Percentiles rank a stretch among this genome's conserved stretches.
Evolutionary conservation across 2,888 invertebrate species (phyloP).

Genomic region (Biston stratarius): DNA sequence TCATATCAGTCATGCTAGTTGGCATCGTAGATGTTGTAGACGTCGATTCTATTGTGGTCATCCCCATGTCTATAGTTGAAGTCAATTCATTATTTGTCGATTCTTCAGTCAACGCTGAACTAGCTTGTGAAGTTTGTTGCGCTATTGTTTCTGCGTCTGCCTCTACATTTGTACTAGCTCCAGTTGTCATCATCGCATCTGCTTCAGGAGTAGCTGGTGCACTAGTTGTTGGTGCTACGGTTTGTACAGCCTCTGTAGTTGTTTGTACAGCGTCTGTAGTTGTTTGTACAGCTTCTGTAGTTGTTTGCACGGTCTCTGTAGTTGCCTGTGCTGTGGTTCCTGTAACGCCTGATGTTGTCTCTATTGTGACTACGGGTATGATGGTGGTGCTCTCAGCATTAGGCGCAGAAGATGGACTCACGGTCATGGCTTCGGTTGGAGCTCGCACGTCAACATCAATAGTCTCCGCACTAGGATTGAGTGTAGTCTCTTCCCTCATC

Average conservation of each 20-base stretch:
- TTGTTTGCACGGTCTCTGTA: conserved; percentile 29
- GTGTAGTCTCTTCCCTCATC: conserved; percentile 65
- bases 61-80: conserved; percentile 44
- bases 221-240: conserved; percentile 28
- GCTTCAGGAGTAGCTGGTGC: conserved; percentile 28
- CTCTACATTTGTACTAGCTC: conserved; percentile 34
- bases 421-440: conserved; percentile 56
- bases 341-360: conserved; percentile 37
- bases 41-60: conserved; percentile 25
- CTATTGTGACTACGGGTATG: conserved; percentile 25
- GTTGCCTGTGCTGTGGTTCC: conserved; percentile 34
- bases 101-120: conserved; percentile 54
- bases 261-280: conserved; percentile 23
- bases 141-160: conserved; percentile 48
- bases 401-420: conserved; percentile 58
- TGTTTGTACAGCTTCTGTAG: conserved; percentile 26
- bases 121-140: conserved; percentile 50
- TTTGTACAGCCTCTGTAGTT: conserved; percentile 27
- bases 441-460: conserved; percentile 58
- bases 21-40: conserved; percentile 30
- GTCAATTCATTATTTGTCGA: conserved; percentile 61
- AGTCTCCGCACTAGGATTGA: conserved; percentile 67
- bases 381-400: conserved; percentile 59
- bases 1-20: conserved; percentile 36
- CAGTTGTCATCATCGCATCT: conserved; percentile 39